Base-by-base conservation (phyloP, 2,797 vertebrate species). In the Lepidocolaptes lacrymiger region DNA sequence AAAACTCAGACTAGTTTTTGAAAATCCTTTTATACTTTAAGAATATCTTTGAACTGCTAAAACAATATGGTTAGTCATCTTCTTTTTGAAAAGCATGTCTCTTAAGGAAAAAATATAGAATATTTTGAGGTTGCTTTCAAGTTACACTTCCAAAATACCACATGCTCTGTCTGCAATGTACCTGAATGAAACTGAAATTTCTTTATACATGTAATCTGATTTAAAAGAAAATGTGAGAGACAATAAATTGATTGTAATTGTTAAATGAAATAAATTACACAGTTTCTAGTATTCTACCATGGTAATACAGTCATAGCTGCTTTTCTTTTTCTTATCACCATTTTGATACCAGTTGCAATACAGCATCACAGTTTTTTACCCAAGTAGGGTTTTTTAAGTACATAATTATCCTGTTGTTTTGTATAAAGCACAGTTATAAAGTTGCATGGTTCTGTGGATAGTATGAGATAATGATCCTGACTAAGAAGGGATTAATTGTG, bases 401-500 rank as follows among this genome's bases (percentile, higher is more conserved):
- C 22, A 46, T 12, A 61, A 12, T 52, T 88, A 74, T 52, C 24
- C 39, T 66, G 19, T 58, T 83, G 30, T 54, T 79, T 46, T 86
- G 16, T 41, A 30, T 87, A 82, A 79, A 95, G 54, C 11, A 44
- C 10, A 66, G 14, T 80, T 76, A 67, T 24, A 48, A 84, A 74
- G 12, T 63, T 62, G 8, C 12, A 16, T 34, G 16, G 3, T 64
- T 75, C 12, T 80, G 11, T 80, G 43, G 16, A 14, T 62, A 39
- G 16, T 52, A 44, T 61, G 80, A 75, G 14, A 28, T 56, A 89
- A 75, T 5, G 9, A 26, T 88, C 32, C 34, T 32, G 28, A 72
- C 66, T 67, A 67, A 69, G 61, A 76, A 78, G 9, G 18, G 22
- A 59, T 87, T 51, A 94, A 85, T 23, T 85, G 30, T 77, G 51